Conservation (phyloP, 2,797 vertebrate species). For the Dendrocincla fuliginosa region DNA sequence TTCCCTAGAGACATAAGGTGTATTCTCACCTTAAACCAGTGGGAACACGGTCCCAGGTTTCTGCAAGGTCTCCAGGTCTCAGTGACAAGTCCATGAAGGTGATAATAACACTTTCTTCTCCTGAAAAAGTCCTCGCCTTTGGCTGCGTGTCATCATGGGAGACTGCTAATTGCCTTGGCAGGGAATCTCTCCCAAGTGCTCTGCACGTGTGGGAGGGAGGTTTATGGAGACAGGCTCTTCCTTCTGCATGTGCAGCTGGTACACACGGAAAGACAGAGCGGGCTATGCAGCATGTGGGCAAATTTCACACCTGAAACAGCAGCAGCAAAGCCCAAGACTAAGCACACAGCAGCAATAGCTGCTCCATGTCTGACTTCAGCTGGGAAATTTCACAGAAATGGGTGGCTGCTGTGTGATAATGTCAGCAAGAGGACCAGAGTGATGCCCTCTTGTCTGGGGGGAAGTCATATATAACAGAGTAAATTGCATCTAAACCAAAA, state of each 20-base stretch:
- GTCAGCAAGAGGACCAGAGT: background rate
- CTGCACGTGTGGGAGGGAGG: rapidly evolving
- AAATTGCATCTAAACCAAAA: background rate
- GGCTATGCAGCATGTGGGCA: background rate
- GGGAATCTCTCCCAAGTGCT: background rate
- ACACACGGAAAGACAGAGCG: background rate
- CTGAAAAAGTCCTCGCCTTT: background rate
- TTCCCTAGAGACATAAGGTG: background rate
- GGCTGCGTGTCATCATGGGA: rapidly evolving
- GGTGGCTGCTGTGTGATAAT: background rate
- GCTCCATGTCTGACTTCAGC: background rate
- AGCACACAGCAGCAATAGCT: background rate
- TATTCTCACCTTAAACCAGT: background rate
- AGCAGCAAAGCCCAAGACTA: background rate
- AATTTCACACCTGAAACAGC: background rate
- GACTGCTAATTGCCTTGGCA: background rate
- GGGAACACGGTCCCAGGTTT: background rate
- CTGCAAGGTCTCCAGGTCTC: background rate
- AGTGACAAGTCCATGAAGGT: background rate
- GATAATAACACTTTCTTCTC: background rate
- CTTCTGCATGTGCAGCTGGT: background rate
- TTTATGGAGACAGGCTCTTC: background rate
- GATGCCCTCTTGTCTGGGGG: background rate
- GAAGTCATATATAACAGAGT: background rate
- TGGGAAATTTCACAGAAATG: background rate